Base-by-base conservation (phyloP, 2,888 invertebrate species). In the Leucozona laternaria region DNA sequence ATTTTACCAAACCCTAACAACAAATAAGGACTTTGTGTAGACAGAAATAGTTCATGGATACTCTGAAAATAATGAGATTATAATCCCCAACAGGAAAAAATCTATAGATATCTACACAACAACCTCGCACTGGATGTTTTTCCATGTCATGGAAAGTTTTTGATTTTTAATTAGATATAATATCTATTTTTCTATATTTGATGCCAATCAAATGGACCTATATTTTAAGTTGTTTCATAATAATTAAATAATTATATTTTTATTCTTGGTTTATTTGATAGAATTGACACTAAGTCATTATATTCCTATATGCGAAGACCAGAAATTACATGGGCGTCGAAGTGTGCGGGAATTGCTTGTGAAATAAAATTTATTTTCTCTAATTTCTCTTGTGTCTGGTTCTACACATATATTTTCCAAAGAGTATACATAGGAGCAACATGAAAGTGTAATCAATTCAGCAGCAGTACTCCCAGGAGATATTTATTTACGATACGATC, bases 21-120 rank as follows among this genome's bases (percentile, higher is more conserved):
- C 50, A 62, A 11, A 8, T 11, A n/a, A 31, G 17, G n/a, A 31
- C 17, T 60, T n/a, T 55, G 15, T 53, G 25, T 11, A 53, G 68
- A 60, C 75, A 50, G 37, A 76, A 68, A 55, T 55, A 62, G 80
- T 76, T 80, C 75, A 73, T 73, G 66, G 79, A 71, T 70, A 64
- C 64, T 40, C 31, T 13, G 17, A 60, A 28, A 58, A 50, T 31
- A 68, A 48, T 78, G 60, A 17, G 53, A 73, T 50, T 48, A 48
- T 48, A 66, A 66, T 66, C 31, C 66, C 15, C 25, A 28, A n/a
- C 10, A 64, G 20, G 48, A 31, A 28, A 31, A 31, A 11, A 10
- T 8, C 0, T 28, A 37, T 22, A 60, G n/a, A n/a, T n/a, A n/a
- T n/a, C n/a, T n/a, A n/a, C n/a, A 62, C 62, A 62, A 62, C 25